These are phyloP conservation scores for Vespertilio murinus DNA, from an alignment of 2,797 vertebrate species.

Conservation along the genomic window DNA sequence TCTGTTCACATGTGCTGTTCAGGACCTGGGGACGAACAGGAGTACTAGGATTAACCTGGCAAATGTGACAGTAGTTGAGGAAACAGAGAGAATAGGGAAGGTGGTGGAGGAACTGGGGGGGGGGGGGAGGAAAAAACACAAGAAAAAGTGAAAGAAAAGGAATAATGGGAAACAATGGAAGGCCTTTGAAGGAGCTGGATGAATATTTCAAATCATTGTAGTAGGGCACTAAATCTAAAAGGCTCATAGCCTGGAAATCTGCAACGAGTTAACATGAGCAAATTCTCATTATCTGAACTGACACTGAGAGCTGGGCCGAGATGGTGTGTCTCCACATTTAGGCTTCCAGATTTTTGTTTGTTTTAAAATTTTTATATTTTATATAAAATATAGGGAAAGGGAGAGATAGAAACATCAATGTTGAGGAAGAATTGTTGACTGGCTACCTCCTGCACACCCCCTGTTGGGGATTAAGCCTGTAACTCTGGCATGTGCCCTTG, in stretches of 20 bases:
- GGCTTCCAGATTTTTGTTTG: background rate
- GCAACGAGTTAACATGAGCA: background rate
- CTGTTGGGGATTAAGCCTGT: background rate
- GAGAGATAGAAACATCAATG: background rate
- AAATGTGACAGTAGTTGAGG: background rate
- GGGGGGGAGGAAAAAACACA: background rate
- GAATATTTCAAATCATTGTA: background rate
- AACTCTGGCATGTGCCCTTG: background rate
- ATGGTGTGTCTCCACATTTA: fast-evolving
- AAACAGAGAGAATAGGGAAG: background rate
- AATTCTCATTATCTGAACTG: background rate
- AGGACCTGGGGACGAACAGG: background rate
- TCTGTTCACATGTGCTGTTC: background rate
- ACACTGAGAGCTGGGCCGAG: background rate
- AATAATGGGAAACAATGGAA: background rate
- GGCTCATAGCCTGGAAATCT: background rate
- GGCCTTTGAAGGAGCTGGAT: background rate
- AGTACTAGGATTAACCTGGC: background rate
- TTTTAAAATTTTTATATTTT: too few species aligned
- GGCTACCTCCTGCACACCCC: background rate
- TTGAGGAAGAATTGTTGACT: background rate
- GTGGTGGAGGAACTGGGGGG: background rate
- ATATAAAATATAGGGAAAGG: too few species aligned
- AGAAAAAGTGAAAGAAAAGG: background rate
- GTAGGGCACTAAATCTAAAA: background rate